Percentiles rank a stretch among this genome's conserved stretches.
Conservation (phyloP, 2,888 invertebrate species). For the Noctua comes region DNA sequence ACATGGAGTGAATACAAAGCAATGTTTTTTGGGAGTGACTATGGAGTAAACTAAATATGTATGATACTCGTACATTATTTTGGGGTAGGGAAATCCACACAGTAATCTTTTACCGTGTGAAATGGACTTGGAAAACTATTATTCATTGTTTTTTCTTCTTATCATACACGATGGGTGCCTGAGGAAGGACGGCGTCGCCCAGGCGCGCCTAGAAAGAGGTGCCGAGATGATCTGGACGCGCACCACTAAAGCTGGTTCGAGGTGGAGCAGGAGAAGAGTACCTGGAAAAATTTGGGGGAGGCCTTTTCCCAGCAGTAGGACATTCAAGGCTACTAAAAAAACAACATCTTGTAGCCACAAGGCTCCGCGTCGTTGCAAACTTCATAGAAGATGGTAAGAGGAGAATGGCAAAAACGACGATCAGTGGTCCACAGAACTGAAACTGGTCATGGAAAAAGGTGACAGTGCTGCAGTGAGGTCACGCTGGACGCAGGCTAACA, state of each 20-base stretch:
- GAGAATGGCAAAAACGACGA: not conserved
- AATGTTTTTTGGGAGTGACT: conserved; percentile 16
- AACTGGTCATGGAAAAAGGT: not conserved
- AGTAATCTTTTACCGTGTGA: not conserved
- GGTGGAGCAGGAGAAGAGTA: no score
- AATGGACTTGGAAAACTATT: not conserved
- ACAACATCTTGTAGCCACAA: not conserved
- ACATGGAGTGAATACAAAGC: conserved; percentile 56
- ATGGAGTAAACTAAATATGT: not conserved
- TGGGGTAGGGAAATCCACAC: not conserved
- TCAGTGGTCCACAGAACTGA: not conserved
- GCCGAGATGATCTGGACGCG: no score
- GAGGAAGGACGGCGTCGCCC: no score
- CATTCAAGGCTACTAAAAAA: not conserved
- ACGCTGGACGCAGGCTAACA: not conserved
- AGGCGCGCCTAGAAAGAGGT: no score
- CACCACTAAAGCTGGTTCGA: not conserved
- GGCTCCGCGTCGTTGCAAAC: not conserved
- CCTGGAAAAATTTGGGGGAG: no score
- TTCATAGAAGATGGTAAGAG: not conserved
- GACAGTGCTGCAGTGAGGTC: not conserved
- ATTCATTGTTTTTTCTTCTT: not conserved
- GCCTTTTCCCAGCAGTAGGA: no score
- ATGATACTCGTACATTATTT: not conserved
- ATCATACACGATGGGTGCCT: no score